Conservation (phyloP, 2,888 invertebrate genomes). For the Listrodromus nycthemerus region DNA sequence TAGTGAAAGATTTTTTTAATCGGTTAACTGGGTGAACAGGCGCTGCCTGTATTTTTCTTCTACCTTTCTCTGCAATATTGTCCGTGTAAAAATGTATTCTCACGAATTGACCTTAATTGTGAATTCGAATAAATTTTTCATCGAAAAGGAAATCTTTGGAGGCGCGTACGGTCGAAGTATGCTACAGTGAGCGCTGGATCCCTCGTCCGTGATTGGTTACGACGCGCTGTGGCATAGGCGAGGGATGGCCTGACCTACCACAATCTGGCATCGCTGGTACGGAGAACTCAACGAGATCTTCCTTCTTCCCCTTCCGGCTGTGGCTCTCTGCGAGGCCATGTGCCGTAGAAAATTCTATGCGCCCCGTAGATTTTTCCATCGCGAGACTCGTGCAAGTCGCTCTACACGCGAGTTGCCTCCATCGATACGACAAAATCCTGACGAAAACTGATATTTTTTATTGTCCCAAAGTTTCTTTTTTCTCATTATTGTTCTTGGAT, state of each 20-base stretch:
- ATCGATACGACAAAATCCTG: not conserved
- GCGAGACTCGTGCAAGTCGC: not conserved
- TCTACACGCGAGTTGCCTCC: not conserved
- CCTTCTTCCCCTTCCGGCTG: constrained; percentile 1
- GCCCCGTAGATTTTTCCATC: not conserved
- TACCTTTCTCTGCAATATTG: not conserved
- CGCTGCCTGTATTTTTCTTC: not conserved
- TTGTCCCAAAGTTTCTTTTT: not conserved
- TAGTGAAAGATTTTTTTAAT: not conserved
- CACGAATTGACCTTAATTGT: not conserved
- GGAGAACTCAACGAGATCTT: not conserved
- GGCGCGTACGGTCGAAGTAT: not conserved
- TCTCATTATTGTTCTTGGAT: not conserved
- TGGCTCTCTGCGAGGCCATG: constrained; percentile 5
- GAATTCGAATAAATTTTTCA: not conserved
- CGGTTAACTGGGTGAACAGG: not conserved
- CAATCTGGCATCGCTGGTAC: constrained; percentile 17
- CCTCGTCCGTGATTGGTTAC: not conserved
- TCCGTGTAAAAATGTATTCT: not conserved
- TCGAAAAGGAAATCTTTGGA: not conserved
- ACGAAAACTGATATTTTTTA: not conserved
- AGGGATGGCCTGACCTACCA: constrained; percentile 14
- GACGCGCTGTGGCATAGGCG: constrained; percentile 14
- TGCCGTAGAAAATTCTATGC: not conserved
- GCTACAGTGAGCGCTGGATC: not conserved